A percentile compares a stretch with the other conserved stretches of the same genome.
Evolutionary conservation across 2,888 invertebrate genomes (phyloP).

Genomic region (Brassicogethes aeneus): DNA sequence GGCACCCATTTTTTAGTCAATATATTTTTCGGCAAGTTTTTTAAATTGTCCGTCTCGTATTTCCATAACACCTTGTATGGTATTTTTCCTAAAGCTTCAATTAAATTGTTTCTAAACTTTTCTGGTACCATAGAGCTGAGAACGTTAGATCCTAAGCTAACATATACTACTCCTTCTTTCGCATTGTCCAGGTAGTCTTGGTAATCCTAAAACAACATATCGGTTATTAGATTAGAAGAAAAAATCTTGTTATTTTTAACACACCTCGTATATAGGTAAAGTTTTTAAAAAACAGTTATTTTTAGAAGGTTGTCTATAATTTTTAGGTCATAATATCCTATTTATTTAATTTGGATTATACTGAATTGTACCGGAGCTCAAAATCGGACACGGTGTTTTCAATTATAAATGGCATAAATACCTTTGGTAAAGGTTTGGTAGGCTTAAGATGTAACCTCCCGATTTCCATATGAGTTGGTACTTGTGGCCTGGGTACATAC

Average conservation of each 20-base stretch:
- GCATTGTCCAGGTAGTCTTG: slow-evolving; percentile 12
- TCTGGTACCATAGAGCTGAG: slow-evolving; percentile 11
- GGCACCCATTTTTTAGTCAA: slow-evolving; percentile 24
- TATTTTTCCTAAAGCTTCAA: slow-evolving; percentile 13
- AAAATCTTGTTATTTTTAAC: too few relatives aligned
- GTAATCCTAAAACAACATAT: slow-evolving; percentile 11
- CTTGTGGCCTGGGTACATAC: slow-evolving; percentile 33
- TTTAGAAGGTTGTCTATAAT: too few relatives aligned
- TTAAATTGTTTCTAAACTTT: slow-evolving; percentile 10
- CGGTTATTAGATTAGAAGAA: slow-evolving; percentile 29
- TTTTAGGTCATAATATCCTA: too few relatives aligned
- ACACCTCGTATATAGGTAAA: too few relatives aligned
- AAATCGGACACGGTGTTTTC: too few relatives aligned
- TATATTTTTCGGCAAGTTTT: slow-evolving; percentile 29
- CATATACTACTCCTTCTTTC: slow-evolving; percentile 13
- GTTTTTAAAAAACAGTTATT: too few relatives aligned
- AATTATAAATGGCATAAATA: too few relatives aligned
- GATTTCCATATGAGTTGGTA: slow-evolving; percentile 37
- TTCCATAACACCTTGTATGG: slow-evolving; percentile 34
- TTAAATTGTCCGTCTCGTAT: slow-evolving; percentile 30
- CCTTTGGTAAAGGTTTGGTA: slow-evolving; percentile 36
- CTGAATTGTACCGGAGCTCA: too few relatives aligned
- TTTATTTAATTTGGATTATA: too few relatives aligned
- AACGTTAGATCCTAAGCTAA: slow-evolving; percentile 16
- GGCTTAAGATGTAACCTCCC: slow-evolving; percentile 21